Evolutionary conservation across 2,113 vertebrate genomes (phyloP), one percentile per base, ranked within the genome.

Genomic region (Jacana jacana): DNA sequence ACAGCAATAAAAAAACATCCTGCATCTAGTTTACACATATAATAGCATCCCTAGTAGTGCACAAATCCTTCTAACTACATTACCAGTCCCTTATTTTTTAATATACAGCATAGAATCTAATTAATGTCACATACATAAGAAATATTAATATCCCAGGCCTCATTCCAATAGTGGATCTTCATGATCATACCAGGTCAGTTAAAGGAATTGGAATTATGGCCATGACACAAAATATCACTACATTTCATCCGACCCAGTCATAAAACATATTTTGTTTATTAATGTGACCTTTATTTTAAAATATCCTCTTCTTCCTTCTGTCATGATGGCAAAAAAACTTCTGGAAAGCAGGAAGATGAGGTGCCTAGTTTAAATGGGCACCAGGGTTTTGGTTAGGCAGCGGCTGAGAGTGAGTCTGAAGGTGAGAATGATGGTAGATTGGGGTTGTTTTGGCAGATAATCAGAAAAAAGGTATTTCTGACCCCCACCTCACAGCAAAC

Each of bases 21-120:
- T 81, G 79, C 75, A 88, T 52, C 60, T 93, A 93, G 86, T 93
- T 96, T 95, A 91, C 82, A 91, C 65, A 79, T 92, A 69, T 86
- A 96, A 91, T 93, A 77, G 63, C 91, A 95, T 84, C 33, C 30
- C 39, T 55, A 81, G 52, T 70, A 94, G 85, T 35, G 81, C 85
- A 91, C 19, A 86, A 78, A 88, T 80, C 70, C 57, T 83, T 75
- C 30, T 88, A 71, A 79, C 66, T 75, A 76, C 42, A 83, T 61
- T 91, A 91, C 89, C 28, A 90, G 54, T 70, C 57, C 24, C 22
- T 84, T 51, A 40, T 69, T 87, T 80, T 80, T 73, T 85, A 57
- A 66, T 85, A 61, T 7, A 61, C 28, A 63, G 7, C 19, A 6
- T 25, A 42, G 54, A 63, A 46, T 6, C 30, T 19, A 88, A 91